These are phyloP conservation scores for Orthonyx spaldingii DNA, from an alignment of 2,113 vertebrate species.

Conservation along the genomic window DNA sequence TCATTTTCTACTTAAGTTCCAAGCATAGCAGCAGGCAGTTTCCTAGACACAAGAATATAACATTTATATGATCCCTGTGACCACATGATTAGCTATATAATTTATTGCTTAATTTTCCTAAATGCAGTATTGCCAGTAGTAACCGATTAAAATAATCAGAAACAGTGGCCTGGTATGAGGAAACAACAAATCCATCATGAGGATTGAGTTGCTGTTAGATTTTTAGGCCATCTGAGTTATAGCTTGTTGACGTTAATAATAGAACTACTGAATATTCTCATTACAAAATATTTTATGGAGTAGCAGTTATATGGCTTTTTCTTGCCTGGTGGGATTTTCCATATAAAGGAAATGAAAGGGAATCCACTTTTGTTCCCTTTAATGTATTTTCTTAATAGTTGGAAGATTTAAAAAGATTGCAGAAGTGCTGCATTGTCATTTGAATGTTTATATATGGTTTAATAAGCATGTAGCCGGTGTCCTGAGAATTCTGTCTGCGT, in stretches of 20 bases:
- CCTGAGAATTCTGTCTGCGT: background rate
- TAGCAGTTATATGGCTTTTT: background rate
- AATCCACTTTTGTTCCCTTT: background rate
- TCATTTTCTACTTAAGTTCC: background rate
- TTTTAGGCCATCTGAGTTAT: background rate
- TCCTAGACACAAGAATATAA: background rate
- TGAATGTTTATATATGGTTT: background rate
- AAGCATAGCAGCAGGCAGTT: background rate
- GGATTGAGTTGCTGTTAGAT: background rate
- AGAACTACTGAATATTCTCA: background rate
- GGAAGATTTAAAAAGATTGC: background rate
- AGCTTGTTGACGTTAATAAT: background rate
- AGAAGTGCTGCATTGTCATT: background rate
- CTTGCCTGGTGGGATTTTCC: background rate
- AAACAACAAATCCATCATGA: background rate
- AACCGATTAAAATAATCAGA: background rate
- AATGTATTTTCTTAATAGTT: background rate
- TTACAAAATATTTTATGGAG: background rate
- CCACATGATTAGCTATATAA: background rate
- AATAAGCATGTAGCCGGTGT: fast-evolving
- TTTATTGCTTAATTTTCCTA: constrained; percentile 13
- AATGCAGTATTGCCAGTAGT: background rate
- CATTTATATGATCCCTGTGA: background rate
- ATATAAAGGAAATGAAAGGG: background rate
- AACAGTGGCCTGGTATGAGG: background rate